Conservation (phyloP, 2,797 vertebrate species). For the Xenops minutus region DNA sequence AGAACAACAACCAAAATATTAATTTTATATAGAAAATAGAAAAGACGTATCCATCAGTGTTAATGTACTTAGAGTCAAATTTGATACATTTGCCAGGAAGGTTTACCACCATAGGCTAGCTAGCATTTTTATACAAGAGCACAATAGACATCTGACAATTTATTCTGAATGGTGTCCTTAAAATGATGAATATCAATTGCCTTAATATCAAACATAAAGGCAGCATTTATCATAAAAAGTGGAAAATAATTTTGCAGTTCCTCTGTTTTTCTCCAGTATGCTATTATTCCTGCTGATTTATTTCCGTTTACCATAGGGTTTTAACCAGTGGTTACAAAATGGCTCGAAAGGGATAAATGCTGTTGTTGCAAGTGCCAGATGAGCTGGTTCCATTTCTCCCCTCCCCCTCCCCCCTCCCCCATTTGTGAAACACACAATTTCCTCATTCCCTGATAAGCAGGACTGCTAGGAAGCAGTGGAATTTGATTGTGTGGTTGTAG, state of each 20-base stretch:
- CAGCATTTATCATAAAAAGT: background rate
- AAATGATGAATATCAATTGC: background rate
- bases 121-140: background rate
- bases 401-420: no score
- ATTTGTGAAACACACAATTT: background rate
- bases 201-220: background rate
- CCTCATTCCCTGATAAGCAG: background rate
- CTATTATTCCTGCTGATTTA: background rate
- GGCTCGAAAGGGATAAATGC: background rate
- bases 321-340: background rate
- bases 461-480: background rate
- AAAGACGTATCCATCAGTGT: background rate
- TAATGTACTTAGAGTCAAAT: background rate
- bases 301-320: background rate
- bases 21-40: background rate
- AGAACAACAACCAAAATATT: background rate
- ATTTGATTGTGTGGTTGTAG: background rate
- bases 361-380: background rate
- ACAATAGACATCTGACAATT: background rate
- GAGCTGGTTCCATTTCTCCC: background rate
- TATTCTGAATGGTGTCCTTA: background rate
- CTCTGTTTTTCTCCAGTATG: background rate
- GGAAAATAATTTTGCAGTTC: background rate
- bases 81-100: background rate
- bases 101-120: background rate